phyloP scores from a whole-genome alignment of 2,888 invertebrate genomes.

The Drosophila villosipedis region DNA sequence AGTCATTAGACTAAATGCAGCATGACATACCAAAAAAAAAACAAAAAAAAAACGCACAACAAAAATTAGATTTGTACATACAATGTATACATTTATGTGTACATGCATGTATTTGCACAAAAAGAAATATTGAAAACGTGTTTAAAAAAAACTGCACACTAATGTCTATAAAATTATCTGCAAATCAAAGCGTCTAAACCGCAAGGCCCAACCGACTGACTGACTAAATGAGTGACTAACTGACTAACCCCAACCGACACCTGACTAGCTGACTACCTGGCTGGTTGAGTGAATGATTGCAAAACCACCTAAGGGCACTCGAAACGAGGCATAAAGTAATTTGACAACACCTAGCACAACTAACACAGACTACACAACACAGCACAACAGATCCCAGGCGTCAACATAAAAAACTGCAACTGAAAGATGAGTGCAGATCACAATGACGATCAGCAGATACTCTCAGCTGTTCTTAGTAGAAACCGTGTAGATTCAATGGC shows the following conservation, averaged over 20 bases:
- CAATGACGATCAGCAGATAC: constrained; percentile 21
- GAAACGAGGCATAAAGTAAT: constrained; percentile 51
- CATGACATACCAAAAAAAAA: constrained; percentile 69
- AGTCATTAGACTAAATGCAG: constrained; percentile 78
- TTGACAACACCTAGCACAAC: constrained; percentile 43
- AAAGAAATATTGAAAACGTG: constrained; percentile 62
- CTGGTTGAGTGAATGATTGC: constrained; percentile 59
- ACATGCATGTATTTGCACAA: constrained; percentile 43
- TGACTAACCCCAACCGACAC: constrained; percentile 24
- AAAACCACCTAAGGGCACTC: constrained; percentile 73
- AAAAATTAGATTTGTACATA: constrained; percentile 7
- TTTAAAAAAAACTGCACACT: constrained; percentile 68
- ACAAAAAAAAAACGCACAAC: constrained; percentile 5
- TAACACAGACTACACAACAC: constrained; percentile 14
- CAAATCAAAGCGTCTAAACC: constrained; percentile 73
- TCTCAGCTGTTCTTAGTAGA: not conserved
- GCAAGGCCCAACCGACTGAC: constrained; percentile 30
- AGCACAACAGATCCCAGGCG: constrained; percentile 22
- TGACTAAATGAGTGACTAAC: constrained; percentile 22
- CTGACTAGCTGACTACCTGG: constrained; percentile 18
- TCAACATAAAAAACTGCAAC: not conserved
- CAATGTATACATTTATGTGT: not conserved
- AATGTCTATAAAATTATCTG: constrained; percentile 77
- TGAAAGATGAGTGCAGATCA: constrained; percentile 25
- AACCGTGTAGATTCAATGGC: not conserved